Conservation (phyloP, 2,113 vertebrate species). For the Catharus fuscescens region DNA sequence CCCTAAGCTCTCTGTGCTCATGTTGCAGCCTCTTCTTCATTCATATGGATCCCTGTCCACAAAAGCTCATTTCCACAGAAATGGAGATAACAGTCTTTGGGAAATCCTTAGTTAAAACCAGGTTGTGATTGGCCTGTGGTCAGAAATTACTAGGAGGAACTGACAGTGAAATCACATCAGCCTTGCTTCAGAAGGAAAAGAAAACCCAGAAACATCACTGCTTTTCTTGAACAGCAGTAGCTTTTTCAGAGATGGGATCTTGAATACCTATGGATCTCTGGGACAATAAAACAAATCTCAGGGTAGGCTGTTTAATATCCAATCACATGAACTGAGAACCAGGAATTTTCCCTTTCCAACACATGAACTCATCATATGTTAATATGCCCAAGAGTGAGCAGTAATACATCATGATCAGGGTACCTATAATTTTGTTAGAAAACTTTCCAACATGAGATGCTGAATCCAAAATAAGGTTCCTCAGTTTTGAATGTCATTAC, state of each 20-base stretch:
- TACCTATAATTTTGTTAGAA: neutral
- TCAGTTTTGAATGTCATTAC: neutral
- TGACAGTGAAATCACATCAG: neutral
- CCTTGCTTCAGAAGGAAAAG: neutral
- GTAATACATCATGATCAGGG: neutral
- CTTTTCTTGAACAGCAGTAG: neutral
- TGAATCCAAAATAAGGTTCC: neutral
- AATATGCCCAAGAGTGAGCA: neutral
- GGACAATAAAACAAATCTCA: neutral
- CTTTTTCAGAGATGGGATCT: neutral
- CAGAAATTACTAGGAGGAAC: neutral
- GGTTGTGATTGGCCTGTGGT: neutral
- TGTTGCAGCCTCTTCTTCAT: neutral
- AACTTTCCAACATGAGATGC: neutral
- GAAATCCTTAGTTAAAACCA: neutral
- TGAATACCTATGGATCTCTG: neutral
- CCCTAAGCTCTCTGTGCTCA: neutral
- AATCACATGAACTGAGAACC: neutral
- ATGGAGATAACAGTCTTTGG: neutral
- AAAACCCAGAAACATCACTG: neutral
- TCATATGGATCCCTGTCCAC: neutral
- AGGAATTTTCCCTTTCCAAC: neutral
- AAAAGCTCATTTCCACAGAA: neutral
- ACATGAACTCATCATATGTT: neutral
- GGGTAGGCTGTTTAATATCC: neutral